These are phyloP conservation scores for Pogonocichla stellata DNA, from an alignment of 2,113 vertebrate species.

Conservation along the genomic window DNA sequence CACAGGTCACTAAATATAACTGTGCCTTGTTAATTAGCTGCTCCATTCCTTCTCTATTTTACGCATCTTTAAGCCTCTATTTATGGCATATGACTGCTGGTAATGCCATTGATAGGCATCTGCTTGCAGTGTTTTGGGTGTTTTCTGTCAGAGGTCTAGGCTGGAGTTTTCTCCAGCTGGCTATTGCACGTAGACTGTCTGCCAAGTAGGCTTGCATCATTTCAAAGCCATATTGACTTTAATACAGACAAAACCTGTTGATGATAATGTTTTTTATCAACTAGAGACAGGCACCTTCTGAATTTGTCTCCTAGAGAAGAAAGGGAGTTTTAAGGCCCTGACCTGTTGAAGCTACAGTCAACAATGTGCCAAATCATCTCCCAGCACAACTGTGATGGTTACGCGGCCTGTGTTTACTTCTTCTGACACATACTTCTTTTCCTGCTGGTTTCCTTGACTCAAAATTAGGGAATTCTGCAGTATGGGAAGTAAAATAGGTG, in stretches of 20 bases:
- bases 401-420: not conserved
- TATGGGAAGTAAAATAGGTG: not conserved
- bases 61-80: not conserved
- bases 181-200: not conserved
- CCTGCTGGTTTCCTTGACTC: not conserved
- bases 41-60: not conserved
- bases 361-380: not conserved
- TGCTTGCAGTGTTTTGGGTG: not conserved
- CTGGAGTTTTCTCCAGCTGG: constrained; percentile 49
- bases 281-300: not conserved
- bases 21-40: not conserved
- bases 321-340: not conserved
- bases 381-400: not conserved
- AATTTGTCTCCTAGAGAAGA: not conserved
- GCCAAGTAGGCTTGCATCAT: constrained; percentile 45
- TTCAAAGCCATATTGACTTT: constrained; percentile 49
- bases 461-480: not conserved
- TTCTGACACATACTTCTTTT: not conserved
- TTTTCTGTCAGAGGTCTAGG: constrained; percentile 10
- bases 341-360: not conserved
- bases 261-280: not conserved
- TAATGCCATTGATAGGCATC: not conserved
- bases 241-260: constrained; percentile 27
- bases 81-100: not conserved
- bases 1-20: not conserved